Evolutionary conservation across 2,113 vertebrate genomes (phyloP).

Genomic region (Arizona elegans): DNA sequence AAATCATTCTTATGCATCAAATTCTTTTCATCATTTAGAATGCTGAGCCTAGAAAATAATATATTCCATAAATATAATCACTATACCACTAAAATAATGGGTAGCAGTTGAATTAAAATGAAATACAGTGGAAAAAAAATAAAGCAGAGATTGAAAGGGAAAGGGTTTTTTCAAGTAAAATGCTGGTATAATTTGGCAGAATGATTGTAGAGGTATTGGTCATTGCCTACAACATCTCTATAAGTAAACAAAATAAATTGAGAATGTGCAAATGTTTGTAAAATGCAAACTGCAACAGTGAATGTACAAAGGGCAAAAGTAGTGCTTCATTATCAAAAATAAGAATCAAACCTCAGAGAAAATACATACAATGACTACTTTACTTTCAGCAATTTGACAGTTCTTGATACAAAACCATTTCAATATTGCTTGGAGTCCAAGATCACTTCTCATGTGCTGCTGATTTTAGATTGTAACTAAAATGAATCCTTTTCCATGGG

Average conservation of each 20-base stretch:
- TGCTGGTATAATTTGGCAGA: constrained; percentile 57
- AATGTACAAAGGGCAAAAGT: constrained; percentile 26
- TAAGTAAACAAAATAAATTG: constrained; percentile 59
- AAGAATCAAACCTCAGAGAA: constrained; percentile 10
- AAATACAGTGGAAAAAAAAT: constrained; percentile 21
- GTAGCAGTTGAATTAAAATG: constrained; percentile 18
- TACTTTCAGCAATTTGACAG: background rate
- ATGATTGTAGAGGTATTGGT: constrained; percentile 49
- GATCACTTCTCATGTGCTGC: background rate
- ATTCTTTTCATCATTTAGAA: constrained; percentile 53
- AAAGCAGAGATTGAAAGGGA: constrained; percentile 29
- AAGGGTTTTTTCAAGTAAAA: constrained; percentile 62
- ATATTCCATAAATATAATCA: constrained; percentile 54
- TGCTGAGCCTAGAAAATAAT: constrained; percentile 51
- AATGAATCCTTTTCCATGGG: background rate
- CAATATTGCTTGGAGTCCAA: background rate
- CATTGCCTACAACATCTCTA: constrained; percentile 45
- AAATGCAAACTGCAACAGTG: background rate
- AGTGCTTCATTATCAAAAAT: constrained; percentile 42
- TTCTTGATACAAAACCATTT: background rate
- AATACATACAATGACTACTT: constrained; percentile 1
- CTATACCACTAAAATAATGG: constrained; percentile 40
- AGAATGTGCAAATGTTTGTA: constrained; percentile 7
- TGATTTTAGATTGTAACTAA: background rate
- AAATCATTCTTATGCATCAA: constrained; percentile 56